Conservation (phyloP, 1,140 invertebrate genomes). For the Cotesia typhae region DNA sequence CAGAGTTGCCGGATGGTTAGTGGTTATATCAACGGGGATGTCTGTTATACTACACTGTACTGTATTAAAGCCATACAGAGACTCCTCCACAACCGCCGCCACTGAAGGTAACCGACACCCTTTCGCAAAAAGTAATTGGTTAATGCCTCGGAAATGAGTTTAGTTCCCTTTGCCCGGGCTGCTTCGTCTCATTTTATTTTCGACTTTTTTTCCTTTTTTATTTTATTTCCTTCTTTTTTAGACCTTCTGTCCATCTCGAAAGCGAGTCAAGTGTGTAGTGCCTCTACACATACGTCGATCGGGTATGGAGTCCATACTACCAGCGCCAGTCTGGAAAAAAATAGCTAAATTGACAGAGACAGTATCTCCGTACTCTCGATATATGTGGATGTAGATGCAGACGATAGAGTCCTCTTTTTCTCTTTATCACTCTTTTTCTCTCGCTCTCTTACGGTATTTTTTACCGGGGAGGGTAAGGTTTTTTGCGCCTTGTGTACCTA, state of each 20-base stretch:
- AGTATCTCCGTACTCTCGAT: constrained; percentile 2
- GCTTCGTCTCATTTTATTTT: constrained; percentile 51
- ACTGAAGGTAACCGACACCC: constrained; percentile 59
- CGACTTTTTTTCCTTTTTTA: constrained; percentile 32
- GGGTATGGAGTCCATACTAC: no score
- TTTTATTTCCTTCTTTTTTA: constrained; percentile 1
- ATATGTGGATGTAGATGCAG: no score
- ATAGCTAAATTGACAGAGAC: constrained; percentile 1
- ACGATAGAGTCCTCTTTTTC: not conserved
- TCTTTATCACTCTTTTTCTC: constrained; percentile 24
- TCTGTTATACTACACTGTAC: no score
- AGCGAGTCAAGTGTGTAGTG: constrained; percentile 34
- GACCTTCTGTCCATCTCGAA: constrained; percentile 23
- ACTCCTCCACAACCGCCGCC: not conserved
- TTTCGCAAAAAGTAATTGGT: constrained; percentile 65
- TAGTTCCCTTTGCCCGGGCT: constrained; percentile 59
- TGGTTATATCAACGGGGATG: constrained; percentile 15
- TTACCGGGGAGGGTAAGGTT: not conserved
- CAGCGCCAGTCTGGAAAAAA: not conserved
- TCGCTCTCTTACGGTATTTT: constrained; percentile 20
- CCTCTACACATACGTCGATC: no score
- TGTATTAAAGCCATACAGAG: constrained; percentile 11
- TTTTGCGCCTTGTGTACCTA: constrained; percentile 29
- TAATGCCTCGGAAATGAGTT: constrained; percentile 66
- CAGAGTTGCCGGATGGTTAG: not conserved